phyloP scores from a whole-genome alignment of 2,888 invertebrate species.

The Alitta virens region DNA sequence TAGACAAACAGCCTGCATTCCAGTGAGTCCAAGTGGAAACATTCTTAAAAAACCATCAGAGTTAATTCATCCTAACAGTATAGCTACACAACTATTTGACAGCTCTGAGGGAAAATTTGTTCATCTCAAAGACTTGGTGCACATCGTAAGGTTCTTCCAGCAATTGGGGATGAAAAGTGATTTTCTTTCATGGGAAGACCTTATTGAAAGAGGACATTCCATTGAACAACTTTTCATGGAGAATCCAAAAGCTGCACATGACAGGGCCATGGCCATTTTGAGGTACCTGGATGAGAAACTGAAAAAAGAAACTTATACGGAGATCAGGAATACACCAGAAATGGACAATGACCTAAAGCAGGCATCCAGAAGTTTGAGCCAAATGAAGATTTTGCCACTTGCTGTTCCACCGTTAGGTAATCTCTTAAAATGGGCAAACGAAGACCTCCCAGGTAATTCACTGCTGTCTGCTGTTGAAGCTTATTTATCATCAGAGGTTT shows the following conservation, averaged over 20 bases:
- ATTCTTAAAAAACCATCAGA: conserved; percentile 29
- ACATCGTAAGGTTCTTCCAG: too few relatives aligned
- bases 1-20: conserved; percentile 26
- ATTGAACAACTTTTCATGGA: conserved; percentile 16
- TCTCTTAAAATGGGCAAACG: conserved; percentile 3
- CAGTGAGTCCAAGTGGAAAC: conserved; percentile 29
- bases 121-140: too few relatives aligned
- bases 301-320: too few relatives aligned
- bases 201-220: conserved; percentile 31
- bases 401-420: too few relatives aligned
- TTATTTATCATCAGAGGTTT: neutral
- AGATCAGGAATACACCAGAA: too few relatives aligned
- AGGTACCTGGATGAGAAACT: conserved; percentile 21
- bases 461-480: neutral
- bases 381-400: too few relatives aligned
- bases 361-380: neutral
- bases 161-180: conserved; percentile 32
- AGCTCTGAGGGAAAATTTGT: too few relatives aligned
- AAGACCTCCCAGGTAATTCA: neutral
- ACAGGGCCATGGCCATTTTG: conserved; percentile 6
- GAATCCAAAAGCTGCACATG: conserved; percentile 5
- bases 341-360: neutral
- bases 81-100: conserved; percentile 28
- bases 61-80: conserved; percentile 31
- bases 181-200: conserved; percentile 21